Percentiles rank a stretch among this genome's conserved stretches.
Evolutionary conservation across 2,888 invertebrate genomes (phyloP).

Genomic region (Aplocera efformata): DNA sequence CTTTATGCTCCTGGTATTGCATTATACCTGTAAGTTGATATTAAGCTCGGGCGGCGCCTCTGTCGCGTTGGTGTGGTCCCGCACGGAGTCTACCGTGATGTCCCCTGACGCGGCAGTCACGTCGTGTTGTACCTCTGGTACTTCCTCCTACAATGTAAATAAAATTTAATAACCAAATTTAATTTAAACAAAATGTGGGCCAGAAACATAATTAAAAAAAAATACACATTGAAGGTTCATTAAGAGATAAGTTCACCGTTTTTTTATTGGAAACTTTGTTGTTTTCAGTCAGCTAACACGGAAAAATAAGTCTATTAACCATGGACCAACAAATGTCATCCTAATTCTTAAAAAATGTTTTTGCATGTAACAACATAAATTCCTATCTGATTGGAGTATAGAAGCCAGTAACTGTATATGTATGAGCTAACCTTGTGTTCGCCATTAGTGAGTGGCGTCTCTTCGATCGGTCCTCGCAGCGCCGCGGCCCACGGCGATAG

Average conservation of each 20-base stretch:
- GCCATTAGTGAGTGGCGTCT: conserved; percentile 63
- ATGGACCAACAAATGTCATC: no score
- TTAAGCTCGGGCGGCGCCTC: conserved; percentile 79
- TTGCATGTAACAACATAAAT: no score
- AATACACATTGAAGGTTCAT: no score
- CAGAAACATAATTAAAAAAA: no score
- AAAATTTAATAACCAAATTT: not conserved
- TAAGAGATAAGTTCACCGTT: no score
- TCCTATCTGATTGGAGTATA: no score
- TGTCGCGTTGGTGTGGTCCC: conserved; percentile 85
- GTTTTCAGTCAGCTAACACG: no score
- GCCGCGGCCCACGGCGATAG: conserved; percentile 82
- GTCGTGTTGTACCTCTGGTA: conserved; percentile 62
- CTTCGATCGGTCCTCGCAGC: conserved; percentile 50
- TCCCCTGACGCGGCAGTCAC: conserved; percentile 85
- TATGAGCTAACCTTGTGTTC: conserved; percentile 59
- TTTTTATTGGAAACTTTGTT: no score
- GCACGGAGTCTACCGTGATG: conserved; percentile 96
- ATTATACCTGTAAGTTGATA: conserved; percentile 74
- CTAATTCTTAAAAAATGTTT: no score
- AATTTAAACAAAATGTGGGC: no score
- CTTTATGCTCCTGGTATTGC: no score
- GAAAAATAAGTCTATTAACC: no score
- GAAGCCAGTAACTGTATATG: not conserved
- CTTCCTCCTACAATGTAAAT: conserved; percentile 57